Base-by-base conservation (phyloP, 92 coral and sea anemone genomes). In the Heliopora coerulea region DNA sequence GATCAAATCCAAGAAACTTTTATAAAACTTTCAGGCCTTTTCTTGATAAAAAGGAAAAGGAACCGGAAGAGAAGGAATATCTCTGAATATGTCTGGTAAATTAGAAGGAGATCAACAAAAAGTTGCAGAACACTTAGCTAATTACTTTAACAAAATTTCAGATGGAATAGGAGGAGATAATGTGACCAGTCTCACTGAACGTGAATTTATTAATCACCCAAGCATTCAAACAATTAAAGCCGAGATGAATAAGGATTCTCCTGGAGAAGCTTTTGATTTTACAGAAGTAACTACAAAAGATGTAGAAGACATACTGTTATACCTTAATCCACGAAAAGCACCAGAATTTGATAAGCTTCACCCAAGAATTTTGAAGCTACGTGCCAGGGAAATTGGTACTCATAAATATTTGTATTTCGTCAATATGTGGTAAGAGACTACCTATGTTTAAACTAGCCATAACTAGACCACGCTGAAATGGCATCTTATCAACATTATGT, bases 1-100 rank as follows among this genome's bases (percentile, higher is more conserved):
- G 56, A 73, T 40, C 65, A 18, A 59, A 78, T 28, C 79, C 86
- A n/a, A 59, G 52, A 59, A 68, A 56, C 50, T 83, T 83, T 50
- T 77, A 37, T 52, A 77, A 78, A 20, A 78, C 87, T 44, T 78
- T 83, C 62, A 83, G 40, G 40, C 83, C 87, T 23, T 83, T 78
- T 49, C 44, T 83, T 21, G 44, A 78, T 50, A 20, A 70, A 26
- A 78, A 78, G 42, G 64, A 62, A 37, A 65, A 19, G 26, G 26
- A 39, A 67, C 40, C 18, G 56, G 58, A 49, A 66, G 49, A 26
- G 26, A 30, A 4, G 61, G 78, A 6, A 83, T 78, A 27, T 78
- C 63, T 18, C 26, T 83, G 23, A 78, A 69, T 21, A 46, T 41
- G 15, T 34, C 54, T 32, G 79, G 79, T 18, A 34, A 21, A 8